Conservation (phyloP, 2,888 invertebrate genomes). For the Dexiosoma caninum region DNA sequence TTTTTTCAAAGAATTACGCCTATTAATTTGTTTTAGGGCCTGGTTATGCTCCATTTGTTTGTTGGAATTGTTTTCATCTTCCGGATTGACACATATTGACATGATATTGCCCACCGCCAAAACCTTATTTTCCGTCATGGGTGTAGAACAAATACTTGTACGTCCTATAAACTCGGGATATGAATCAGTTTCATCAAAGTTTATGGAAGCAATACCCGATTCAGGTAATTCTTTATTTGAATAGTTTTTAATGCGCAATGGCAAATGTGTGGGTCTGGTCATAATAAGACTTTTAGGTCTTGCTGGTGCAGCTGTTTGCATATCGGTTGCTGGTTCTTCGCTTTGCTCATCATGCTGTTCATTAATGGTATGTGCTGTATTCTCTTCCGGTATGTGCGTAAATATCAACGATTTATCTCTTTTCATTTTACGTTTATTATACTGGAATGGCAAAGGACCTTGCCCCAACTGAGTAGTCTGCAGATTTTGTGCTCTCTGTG, state of each 20-base stretch:
- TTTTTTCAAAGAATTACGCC: slow-evolving; percentile 71
- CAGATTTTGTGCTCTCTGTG: slow-evolving; percentile 77
- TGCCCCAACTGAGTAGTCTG: slow-evolving; percentile 72
- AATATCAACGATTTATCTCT: slow-evolving; percentile 88
- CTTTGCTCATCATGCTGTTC: slow-evolving; percentile 48
- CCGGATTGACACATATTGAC: slow-evolving; percentile 85
- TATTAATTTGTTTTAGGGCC: slow-evolving; percentile 57
- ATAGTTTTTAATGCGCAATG: slow-evolving; percentile 80
- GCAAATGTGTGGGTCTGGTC: slow-evolving; percentile 80
- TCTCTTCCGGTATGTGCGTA: slow-evolving; percentile 89
- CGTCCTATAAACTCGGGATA: slow-evolving; percentile 82
- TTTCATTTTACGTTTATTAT: slow-evolving; percentile 81
- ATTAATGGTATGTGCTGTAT: slow-evolving; percentile 31
- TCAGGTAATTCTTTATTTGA: slow-evolving; percentile 76
- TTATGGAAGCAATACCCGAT: slow-evolving; percentile 78
- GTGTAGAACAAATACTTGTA: slow-evolving; percentile 88
- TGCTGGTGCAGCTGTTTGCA: slow-evolving; percentile 26
- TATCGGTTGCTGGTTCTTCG: background rate
- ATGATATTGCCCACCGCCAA: slow-evolving; percentile 86
- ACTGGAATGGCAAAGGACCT: slow-evolving; percentile 72
- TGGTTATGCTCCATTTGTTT: slow-evolving; percentile 61
- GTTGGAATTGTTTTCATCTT: slow-evolving; percentile 71
- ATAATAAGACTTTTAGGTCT: slow-evolving; percentile 68
- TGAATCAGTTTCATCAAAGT: slow-evolving; percentile 80
- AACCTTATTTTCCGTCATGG: slow-evolving; percentile 87